Percentiles rank a stretch among this genome's conserved stretches.
Conservation (phyloP, 2,888 invertebrate species). For the Rhagium mordax region DNA sequence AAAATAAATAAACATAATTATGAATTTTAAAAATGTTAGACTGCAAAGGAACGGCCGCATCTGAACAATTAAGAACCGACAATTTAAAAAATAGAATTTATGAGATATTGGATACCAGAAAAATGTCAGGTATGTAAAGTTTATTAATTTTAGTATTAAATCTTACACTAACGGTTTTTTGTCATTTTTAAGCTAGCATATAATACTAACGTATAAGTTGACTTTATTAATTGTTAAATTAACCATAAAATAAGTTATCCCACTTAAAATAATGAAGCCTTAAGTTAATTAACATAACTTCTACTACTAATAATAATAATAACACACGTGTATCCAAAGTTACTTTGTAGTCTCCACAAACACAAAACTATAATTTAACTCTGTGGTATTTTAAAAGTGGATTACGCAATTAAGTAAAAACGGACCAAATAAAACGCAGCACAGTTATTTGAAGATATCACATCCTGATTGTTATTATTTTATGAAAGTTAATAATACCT, state of each 20-base stretch:
- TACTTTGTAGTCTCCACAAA: too few species aligned
- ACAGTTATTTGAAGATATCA: too few species aligned
- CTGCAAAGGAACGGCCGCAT: neutral
- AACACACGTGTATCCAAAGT: too few species aligned
- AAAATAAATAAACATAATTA: neutral
- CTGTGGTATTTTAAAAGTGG: too few species aligned
- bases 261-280: neutral
- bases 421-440: too few species aligned
- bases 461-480: too few species aligned
- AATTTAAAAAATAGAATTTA: neutral
- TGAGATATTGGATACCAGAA: neutral
- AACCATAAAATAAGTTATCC: neutral
- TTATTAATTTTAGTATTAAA: constrained; percentile 10
- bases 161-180: constrained; percentile 1
- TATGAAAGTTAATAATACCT: too few species aligned
- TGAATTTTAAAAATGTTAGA: neutral
- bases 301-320: neutral
- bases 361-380: too few species aligned
- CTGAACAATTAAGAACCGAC: neutral
- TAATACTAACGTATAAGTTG: neutral
- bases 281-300: constrained; percentile 15
- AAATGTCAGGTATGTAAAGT: neutral
- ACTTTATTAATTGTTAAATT: constrained; percentile 10
- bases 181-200: neutral
- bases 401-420: too few species aligned